These are phyloP conservation scores for Macropodus opercularis DNA, from an alignment of 2,797 vertebrate species.

Conservation along the genomic window DNA sequence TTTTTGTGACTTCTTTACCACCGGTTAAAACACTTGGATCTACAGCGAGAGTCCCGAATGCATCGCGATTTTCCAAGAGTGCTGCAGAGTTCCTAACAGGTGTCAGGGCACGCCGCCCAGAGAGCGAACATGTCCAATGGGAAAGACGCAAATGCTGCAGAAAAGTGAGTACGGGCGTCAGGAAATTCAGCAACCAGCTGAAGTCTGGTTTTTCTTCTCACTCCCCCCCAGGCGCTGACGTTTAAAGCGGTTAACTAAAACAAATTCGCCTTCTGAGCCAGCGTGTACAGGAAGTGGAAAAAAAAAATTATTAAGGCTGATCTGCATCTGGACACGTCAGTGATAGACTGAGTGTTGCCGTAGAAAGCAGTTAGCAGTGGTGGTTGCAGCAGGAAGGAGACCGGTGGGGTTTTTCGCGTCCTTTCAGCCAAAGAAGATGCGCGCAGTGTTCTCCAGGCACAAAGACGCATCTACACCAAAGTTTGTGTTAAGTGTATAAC, in stretches of 20 bases:
- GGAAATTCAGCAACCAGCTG: accelerated
- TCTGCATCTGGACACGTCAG: background rate
- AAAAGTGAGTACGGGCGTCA: constrained; percentile 69
- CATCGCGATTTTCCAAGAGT: constrained; percentile 2
- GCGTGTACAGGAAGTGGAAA: background rate
- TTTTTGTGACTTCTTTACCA: background rate
- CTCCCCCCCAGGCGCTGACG: accelerated
- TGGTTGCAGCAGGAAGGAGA: constrained; percentile 9
- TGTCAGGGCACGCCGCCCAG: constrained; percentile 52
- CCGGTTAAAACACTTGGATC: background rate
- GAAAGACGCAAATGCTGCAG: constrained; percentile 69
- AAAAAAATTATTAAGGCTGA: background rate
- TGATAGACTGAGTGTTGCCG: background rate
- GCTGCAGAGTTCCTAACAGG: constrained; percentile 54
- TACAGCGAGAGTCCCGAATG: constrained; percentile 5
- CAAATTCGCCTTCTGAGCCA: background rate
- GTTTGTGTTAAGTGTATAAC: no score
- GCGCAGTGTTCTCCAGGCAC: no score
- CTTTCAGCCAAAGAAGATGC: background rate
- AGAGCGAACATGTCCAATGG: constrained; percentile 79
- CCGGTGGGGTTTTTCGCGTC: background rate
- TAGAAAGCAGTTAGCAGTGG: background rate
- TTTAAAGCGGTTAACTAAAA: background rate
- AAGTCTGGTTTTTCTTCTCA: background rate
- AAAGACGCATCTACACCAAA: no score